A percentile compares a stretch with the other conserved stretches of the same genome.
Evolutionary conservation across 2,888 invertebrate genomes (phyloP).

Genomic region (Apamea crenata): DNA sequence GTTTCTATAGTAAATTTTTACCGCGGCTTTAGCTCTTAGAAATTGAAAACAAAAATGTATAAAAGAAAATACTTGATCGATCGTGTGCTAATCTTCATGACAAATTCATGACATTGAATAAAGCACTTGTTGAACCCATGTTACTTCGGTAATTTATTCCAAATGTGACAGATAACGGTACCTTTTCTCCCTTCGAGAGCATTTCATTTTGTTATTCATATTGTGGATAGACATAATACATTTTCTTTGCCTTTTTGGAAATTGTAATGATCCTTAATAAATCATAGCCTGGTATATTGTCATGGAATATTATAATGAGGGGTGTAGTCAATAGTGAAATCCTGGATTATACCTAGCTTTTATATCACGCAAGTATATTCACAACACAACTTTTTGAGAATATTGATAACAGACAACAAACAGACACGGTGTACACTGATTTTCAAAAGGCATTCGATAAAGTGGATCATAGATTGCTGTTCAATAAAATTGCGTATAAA

Average conservation of each 20-base stretch:
- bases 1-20: constrained; percentile 21
- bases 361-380: background rate
- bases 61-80: constrained; percentile 23
- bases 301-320: constrained; percentile 7
- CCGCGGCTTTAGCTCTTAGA: background rate
- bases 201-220: constrained; percentile 50
- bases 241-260: constrained; percentile 33
- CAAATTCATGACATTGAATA: constrained; percentile 24
- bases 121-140: constrained; percentile 43
- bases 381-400: too few species aligned
- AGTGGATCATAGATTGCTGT: too few species aligned
- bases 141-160: constrained; percentile 42
- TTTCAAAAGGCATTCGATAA: too few species aligned
- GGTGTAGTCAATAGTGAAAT: background rate
- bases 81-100: constrained; percentile 31
- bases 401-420: too few species aligned
- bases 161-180: constrained; percentile 47
- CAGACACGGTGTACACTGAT: too few species aligned
- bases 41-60: background rate
- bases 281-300: constrained; percentile 24
- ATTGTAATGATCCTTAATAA: constrained; percentile 38
- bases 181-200: constrained; percentile 14
- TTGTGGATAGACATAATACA: constrained; percentile 17
- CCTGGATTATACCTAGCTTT: background rate
- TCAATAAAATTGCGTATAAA: too few species aligned